These are phyloP conservation scores for Papilio xuthus DNA, from an alignment of 1,140 invertebrate species.

Conservation along the genomic window DNA sequence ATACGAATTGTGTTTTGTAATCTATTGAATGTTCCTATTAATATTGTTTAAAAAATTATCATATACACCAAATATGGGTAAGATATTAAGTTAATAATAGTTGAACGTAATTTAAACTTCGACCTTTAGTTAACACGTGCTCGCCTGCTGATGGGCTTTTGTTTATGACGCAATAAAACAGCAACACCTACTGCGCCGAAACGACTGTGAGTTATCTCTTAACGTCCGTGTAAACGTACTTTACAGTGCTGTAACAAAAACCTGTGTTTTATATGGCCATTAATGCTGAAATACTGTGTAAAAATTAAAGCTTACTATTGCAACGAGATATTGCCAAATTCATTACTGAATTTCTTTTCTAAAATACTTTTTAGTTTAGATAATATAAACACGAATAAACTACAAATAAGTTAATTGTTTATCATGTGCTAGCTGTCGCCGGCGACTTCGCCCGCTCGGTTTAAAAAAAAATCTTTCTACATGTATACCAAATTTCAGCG, in stretches of 20 bases:
- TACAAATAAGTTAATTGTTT: no score
- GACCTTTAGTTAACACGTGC: slow-evolving; percentile 13
- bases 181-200: slow-evolving; percentile 18
- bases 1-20: no score
- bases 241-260: slow-evolving; percentile 3
- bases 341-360: neutral
- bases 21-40: neutral
- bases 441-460: no score
- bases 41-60: neutral
- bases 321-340: neutral
- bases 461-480: no score
- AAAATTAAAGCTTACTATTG: neutral
- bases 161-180: slow-evolving; percentile 25
- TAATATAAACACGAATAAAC: neutral
- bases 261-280: slow-evolving; percentile 13
- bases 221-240: slow-evolving; percentile 11
- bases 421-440: no score
- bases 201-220: slow-evolving; percentile 22
- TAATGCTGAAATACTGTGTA: neutral
- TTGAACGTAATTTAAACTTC: slow-evolving; percentile 4
- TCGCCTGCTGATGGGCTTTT: slow-evolving; percentile 21
- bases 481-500: no score
- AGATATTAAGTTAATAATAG: slow-evolving; percentile 7
- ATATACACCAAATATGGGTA: no score
- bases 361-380: no score